These are phyloP conservation scores for Tenualosa ilisha DNA, from an alignment of 2,797 vertebrate genomes.

Conservation along the genomic window DNA sequence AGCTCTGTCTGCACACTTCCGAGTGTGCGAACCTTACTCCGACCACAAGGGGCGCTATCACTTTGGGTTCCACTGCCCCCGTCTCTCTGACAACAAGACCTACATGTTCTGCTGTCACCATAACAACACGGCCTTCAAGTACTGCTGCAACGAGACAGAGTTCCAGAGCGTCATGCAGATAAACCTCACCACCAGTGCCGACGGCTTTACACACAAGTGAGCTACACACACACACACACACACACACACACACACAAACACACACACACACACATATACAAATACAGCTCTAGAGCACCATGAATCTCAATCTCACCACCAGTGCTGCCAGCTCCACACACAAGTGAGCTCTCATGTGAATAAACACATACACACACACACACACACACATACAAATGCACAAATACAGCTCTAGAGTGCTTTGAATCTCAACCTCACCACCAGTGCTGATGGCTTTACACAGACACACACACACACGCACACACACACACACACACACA, in stretches of 20 bases:
- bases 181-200: slow-evolving; percentile 83
- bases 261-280: neutral
- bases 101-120: slow-evolving; percentile 97
- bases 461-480: too few relatives aligned
- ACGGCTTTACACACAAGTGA: slow-evolving; percentile 95
- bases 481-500: too few relatives aligned
- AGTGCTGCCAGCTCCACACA: neutral
- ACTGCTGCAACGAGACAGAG: slow-evolving; percentile 98
- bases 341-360: too few relatives aligned
- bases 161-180: slow-evolving; percentile 96
- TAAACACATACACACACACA: neutral
- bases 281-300: too few relatives aligned
- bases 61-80: slow-evolving; percentile 97
- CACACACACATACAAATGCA: neutral
- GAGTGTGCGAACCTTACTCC: slow-evolving; percentile 95
- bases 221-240: slow-evolving; percentile 57
- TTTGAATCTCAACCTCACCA: too few relatives aligned
- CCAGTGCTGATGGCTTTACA: too few relatives aligned
- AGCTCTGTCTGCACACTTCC: slow-evolving; percentile 90
- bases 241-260: slow-evolving; percentile 3
- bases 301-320: neutral
- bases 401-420: too few relatives aligned
- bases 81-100: slow-evolving; percentile 97
- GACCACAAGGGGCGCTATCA: slow-evolving; percentile 97
- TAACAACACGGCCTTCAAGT: slow-evolving; percentile 98